phyloP scores from a whole-genome alignment of 2,888 invertebrate genomes.

The Pachymerium ferrugineum region DNA sequence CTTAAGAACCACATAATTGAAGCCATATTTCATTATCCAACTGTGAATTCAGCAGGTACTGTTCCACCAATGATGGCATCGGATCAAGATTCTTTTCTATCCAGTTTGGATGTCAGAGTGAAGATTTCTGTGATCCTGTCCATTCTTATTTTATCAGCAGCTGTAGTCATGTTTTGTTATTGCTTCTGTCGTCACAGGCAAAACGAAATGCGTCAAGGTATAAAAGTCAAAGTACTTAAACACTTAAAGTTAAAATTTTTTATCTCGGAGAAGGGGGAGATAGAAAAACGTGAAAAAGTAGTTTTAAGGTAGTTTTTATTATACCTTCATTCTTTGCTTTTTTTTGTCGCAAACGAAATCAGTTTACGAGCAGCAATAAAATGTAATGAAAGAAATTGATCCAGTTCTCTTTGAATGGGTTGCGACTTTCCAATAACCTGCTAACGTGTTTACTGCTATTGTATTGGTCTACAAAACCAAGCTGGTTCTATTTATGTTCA shows the following conservation, averaged over 20 bases:
- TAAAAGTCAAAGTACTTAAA: too few species aligned
- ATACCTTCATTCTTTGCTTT: neutral
- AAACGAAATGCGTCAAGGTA: slow-evolving; percentile 32
- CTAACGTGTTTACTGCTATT: neutral
- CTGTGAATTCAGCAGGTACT: slow-evolving; percentile 31
- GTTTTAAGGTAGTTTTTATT: neutral
- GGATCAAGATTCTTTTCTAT: slow-evolving; percentile 29
- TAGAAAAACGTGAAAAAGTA: neutral
- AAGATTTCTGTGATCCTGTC: slow-evolving; percentile 90
- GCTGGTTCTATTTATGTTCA: neutral
- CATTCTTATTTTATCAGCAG: slow-evolving; percentile 84
- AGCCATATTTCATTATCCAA: too few species aligned
- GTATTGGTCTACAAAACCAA: neutral
- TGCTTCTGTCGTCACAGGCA: slow-evolving; percentile 32
- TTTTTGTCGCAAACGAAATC: neutral
- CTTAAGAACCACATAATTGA: too few species aligned
- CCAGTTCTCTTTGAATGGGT: neutral
- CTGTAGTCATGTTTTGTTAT: slow-evolving; percentile 87
- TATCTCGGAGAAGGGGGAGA: neutral
- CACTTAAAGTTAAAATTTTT: too few species aligned
- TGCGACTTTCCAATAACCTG: neutral
- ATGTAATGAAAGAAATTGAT: slow-evolving; percentile 2
- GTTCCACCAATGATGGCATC: slow-evolving; percentile 33
- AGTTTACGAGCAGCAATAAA: slow-evolving; percentile 2
- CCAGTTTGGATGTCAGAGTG: slow-evolving; percentile 84